Evolutionary conservation across 2,888 invertebrate genomes (phyloP).

Genomic region (Stenurella melanura): DNA sequence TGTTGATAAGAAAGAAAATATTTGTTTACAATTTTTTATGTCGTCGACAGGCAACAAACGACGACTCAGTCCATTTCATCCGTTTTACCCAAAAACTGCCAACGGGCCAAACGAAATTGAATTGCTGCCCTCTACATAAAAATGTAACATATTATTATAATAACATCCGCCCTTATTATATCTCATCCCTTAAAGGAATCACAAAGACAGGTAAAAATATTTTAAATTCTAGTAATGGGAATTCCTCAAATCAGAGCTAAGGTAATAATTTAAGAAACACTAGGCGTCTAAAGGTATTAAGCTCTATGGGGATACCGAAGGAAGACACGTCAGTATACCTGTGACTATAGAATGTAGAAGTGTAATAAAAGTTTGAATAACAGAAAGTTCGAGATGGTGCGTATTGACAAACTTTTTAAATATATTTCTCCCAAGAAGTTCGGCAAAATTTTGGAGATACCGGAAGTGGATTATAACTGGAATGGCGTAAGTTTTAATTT

Average conservation of each 20-base stretch:
- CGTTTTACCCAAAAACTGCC: too few relatives aligned
- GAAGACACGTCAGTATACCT: constrained; percentile 33
- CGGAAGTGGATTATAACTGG: constrained; percentile 17
- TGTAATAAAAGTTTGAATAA: constrained; percentile 9
- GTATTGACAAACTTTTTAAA: constrained; percentile 24
- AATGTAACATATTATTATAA: constrained; percentile 5
- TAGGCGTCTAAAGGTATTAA: background rate
- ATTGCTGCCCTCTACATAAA: background rate
- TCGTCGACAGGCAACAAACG: too few relatives aligned
- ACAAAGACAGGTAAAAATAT: constrained; percentile 52
- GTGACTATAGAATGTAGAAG: background rate
- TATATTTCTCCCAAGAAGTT: constrained; percentile 38
- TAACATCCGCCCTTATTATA: constrained; percentile 44
- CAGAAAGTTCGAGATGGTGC: constrained; percentile 31
- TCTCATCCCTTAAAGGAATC: background rate
- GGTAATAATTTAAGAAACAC: constrained; percentile 20
- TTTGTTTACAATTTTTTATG: too few relatives aligned
- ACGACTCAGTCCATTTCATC: too few relatives aligned
- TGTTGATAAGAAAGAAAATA: too few relatives aligned
- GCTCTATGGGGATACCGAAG: background rate
- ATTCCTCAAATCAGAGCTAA: constrained; percentile 44
- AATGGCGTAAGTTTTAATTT: constrained; percentile 31
- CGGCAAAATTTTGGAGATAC: constrained; percentile 27
- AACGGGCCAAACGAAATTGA: too few relatives aligned
- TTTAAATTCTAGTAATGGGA: constrained; percentile 48